A percentile compares a stretch with the other conserved stretches of the same genome.
Evolutionary conservation across 2,797 vertebrate species (phyloP).

Genomic region (Danio tinwini): DNA sequence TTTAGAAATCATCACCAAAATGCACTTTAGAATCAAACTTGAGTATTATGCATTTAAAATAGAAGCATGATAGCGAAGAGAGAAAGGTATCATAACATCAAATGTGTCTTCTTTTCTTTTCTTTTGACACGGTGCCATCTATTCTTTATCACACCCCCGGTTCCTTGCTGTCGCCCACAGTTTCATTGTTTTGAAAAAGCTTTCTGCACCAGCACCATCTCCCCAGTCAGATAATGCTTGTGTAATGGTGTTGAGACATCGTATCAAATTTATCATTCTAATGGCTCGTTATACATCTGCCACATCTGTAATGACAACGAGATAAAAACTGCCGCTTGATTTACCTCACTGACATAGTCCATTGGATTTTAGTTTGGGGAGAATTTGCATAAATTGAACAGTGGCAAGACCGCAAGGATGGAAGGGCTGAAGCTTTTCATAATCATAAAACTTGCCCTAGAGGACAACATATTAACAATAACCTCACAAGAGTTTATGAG

Average conservation of each 20-base stretch:
- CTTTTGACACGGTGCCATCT: conserved; percentile 27
- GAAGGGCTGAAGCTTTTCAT: conserved; percentile 63
- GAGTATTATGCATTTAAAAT: not conserved
- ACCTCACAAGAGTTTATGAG: conserved; percentile 70
- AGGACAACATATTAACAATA: conserved; percentile 71
- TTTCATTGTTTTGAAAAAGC: conserved; percentile 55
- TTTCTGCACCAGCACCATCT: conserved; percentile 46
- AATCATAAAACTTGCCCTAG: conserved; percentile 70
- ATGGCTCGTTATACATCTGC: conserved; percentile 77
- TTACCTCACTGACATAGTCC: conserved; percentile 73
- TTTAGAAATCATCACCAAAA: not conserved
- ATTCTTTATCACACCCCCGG: conserved; percentile 31
- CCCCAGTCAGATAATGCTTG: conserved; percentile 51
- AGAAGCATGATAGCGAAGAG: not conserved
- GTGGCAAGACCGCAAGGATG: conserved; percentile 56
- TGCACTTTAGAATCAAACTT: not conserved
- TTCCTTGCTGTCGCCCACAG: conserved; percentile 32
- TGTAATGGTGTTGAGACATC: conserved; percentile 63
- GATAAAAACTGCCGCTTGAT: conserved; percentile 73
- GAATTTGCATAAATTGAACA: conserved; percentile 55
- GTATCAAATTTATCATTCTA: conserved; percentile 71
- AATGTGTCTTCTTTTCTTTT: conserved; percentile 7
- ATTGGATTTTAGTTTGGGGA: conserved; percentile 73
- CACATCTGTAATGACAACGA: conserved; percentile 67
- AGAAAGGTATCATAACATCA: not conserved